Evolutionary conservation across 1,140 invertebrate genomes (phyloP), one percentile per base, ranked within the genome.

Genomic region (Aphis craccivora): DNA sequence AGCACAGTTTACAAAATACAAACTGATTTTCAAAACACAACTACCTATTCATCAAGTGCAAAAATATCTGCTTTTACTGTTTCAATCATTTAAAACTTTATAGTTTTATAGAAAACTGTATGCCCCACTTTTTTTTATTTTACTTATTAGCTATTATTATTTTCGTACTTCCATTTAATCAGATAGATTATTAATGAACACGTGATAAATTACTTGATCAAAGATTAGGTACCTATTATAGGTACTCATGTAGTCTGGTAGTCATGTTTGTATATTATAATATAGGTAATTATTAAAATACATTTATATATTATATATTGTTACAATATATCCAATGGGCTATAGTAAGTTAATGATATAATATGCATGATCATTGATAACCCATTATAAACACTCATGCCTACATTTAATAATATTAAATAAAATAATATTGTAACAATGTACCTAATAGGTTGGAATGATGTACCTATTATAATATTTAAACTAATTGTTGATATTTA

Each of bases 101-200:
- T 8, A 25, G 14, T 90, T 90, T 90, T 90, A 90, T 90, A 90
- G 89, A n/a, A 45, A 90, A 90, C 40, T 67, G 11, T 43, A 25
- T 14, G 20, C 55, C 89, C 89, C 89, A 67, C 89, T 60, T 30
- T 30, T 67, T 43, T 14, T 20, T 43, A 67, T 43, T 90, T 67
- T 40, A 40, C 25, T 0, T 20, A 60, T 43, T 8, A 23, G 37
- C 35, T 55, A 18, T 90, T 25, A 90, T 90, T 90, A 43, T 67
- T 43, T 43, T n/a, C 2, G 25, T n/a, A 45, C 6, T 23, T 53
- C 18, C 18, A 88, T 88, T 88, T 53, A n/a, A 53, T 88, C 48
- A 88, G 30, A 86, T n/a, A 35, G 14, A 22, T 89, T 14, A 89
- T n/a, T 51, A 18, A 88, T 53, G 4, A 89, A 40, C 48, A 89